These are phyloP conservation scores for Sebastes hubbsi DNA, from an alignment of 2,797 vertebrate species.

Conservation along the genomic window DNA sequence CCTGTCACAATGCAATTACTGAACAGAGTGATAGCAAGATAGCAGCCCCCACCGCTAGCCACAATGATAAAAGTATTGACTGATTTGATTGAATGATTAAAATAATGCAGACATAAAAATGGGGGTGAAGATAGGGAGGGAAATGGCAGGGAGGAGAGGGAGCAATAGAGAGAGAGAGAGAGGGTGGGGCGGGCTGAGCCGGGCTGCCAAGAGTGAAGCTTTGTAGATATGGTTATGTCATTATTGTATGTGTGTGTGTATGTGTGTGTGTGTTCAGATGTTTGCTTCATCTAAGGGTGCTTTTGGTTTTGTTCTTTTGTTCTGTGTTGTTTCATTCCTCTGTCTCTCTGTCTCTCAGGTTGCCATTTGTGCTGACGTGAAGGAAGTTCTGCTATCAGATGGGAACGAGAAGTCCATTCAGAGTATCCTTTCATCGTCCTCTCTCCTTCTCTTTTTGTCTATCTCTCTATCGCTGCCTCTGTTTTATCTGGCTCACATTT, in stretches of 20 bases:
- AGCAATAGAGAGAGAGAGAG: constrained; percentile 65
- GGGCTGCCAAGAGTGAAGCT: constrained; percentile 70
- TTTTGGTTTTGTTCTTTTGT: constrained; percentile 73
- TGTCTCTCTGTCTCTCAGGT: constrained; percentile 88
- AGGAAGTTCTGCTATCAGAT: constrained; percentile 99
- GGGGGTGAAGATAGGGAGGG: constrained; percentile 85
- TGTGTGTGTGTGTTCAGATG: constrained; percentile 55
- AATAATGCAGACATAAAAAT: constrained; percentile 99
- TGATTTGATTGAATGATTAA: constrained; percentile 99
- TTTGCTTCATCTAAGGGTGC: constrained; percentile 69
- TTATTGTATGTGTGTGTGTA: constrained; percentile 68
- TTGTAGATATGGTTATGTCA: constrained; percentile 76
- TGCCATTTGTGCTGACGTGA: constrained; percentile 98
- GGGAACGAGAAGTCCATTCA: constrained; percentile 99
- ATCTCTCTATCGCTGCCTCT: constrained; percentile 33
- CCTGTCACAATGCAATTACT: constrained; percentile 99
- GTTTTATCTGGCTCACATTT: constrained; percentile 36
- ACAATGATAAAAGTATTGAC: constrained; percentile 99
- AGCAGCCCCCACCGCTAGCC: constrained; percentile 97
- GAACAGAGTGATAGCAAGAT: constrained; percentile 99
- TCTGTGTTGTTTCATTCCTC: constrained; percentile 75
- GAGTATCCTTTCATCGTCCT: constrained; percentile 92
- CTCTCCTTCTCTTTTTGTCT: constrained; percentile 30
- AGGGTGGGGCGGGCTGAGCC: constrained; percentile 37
- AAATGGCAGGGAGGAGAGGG: constrained; percentile 66